A percentile compares a stretch with the other conserved stretches of the same genome.
phyloP scores from a whole-genome alignment of 2,113 vertebrate species.

The Neomonachus schauinslandi region DNA sequence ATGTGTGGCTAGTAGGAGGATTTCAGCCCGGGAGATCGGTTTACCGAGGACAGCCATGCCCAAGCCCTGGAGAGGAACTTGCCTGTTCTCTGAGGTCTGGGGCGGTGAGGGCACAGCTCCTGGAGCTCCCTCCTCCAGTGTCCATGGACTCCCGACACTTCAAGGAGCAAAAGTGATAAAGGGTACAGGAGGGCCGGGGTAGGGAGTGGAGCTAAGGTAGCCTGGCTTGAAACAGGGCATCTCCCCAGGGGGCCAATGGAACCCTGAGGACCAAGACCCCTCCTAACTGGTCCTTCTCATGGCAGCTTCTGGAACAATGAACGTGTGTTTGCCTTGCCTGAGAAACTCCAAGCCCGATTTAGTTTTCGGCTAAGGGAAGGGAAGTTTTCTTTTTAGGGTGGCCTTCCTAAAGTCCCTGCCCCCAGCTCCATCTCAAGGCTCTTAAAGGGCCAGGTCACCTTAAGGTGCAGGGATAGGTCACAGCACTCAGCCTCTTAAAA shows the following conservation, averaged over 20 bases:
- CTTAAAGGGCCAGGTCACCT: neutral
- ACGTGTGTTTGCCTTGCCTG: neutral
- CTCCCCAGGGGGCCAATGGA: too few relatives aligned
- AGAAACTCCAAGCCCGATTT: neutral
- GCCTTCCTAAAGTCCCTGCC: neutral
- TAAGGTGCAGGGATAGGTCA: neutral
- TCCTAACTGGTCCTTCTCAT: neutral
- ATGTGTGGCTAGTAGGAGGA: neutral
- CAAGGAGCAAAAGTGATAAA: neutral
- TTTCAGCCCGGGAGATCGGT: neutral
- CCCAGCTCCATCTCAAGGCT: neutral
- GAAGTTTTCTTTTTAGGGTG: neutral
- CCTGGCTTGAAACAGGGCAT: neutral
- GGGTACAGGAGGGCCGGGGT: rapidly evolving
- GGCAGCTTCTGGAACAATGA: slow-evolving; percentile 51
- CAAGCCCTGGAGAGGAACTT: neutral
- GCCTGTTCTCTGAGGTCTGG: rapidly evolving
- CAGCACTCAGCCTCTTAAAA: neutral
- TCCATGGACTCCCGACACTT: neutral
- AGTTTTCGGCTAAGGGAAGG: neutral
- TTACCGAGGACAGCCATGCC: neutral
- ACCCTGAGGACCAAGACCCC: neutral
- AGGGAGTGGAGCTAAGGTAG: neutral
- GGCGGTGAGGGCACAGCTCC: rapidly evolving
- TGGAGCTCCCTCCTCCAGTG: neutral